Evolutionary conservation across 2,888 invertebrate species (phyloP), one percentile per base, ranked within the genome.

Genomic region (Sepioteuthis lessoniana): DNA sequence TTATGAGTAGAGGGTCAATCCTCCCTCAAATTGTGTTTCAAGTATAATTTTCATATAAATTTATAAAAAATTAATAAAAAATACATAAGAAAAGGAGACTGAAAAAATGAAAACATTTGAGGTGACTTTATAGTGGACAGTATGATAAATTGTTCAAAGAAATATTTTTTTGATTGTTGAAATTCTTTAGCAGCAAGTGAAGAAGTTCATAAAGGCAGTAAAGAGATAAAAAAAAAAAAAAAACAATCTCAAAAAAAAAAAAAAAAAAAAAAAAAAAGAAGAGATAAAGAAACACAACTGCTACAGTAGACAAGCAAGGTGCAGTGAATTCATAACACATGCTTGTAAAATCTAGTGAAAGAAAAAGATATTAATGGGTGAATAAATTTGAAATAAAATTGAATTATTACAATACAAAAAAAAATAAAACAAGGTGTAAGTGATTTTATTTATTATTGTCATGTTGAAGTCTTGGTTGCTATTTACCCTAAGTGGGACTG

Each of bases 231-330:
- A 55, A 55, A 28, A 21, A 55, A 55, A 28, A 25, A 21, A 21
- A 55, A 55, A 55, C 21, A 55, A 25, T 4, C 5, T 10, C 5
- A 50, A 50, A 50, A 50, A 50, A 16, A 25, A 50, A 42, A 42
- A 50, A 50, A 50, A 13, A 50, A 50, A 50, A 16, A 8, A n/a
- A 8, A n/a, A 76, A 76, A 76, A 31, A 55, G 25, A 21, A 19
- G 3, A 0, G 7, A 76, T 10, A 76, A 76, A n/a, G n/a, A 76
- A 76, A n/a, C 76, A 76, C n/a, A 76, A 76, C 76, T 76, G 76
- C 76, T n/a, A 76, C n/a, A n/a, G n/a, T n/a, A 76, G 76, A 76
- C 76, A 76, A 76, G 76, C 76, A 76, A 76, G n/a, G 76, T 76
- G 76, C 76, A 76, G 31, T 76, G 76, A 76, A 76, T 76, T 76